Base-by-base conservation (phyloP, 2,797 vertebrate species). In the Anguilla megastoma region DNA sequence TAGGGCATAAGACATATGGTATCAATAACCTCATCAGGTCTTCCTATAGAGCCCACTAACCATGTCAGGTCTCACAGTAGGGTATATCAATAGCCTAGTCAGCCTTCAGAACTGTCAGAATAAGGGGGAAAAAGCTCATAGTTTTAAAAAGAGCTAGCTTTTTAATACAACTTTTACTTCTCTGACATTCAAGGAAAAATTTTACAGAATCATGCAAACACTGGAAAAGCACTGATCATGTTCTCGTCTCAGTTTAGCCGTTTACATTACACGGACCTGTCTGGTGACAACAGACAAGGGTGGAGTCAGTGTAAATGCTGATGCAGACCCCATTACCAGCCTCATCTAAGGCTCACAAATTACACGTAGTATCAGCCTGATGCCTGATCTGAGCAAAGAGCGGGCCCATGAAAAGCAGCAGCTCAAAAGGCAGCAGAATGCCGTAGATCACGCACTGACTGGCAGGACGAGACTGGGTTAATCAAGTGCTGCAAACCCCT, bases 391-490 rank as follows among this genome's bases (percentile, higher is more conserved):
- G 27, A 60, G 58, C 58, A 3, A 3, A 1, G 24, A 8, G 24
- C 27, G 10, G 74, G 9, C 74, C 18, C 33, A 18, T 8, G 9
- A 18, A 14, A 30, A 36, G 74, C 3, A 45, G 16, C 74, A 21
- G 74, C 74, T 85, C 30, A 60, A 85, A 18, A 85, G 84, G 9
- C 50, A 4, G 52, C 30, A 85, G 16, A 21, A 58, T 33, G n/a
- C 30, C 7, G 52, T 58, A 58, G 27, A 85, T 85, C 21, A 85
- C n/a, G 21, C 52, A 56, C 84, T 9, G 84, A 85, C n/a, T 56
- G 84, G 54, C 56, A 58, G 50, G 10, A 85, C 2, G 54, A 85
- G 84, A 85, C 52, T 27, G 27, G 14, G 50, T 85, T 85, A 85
- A 85, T 85, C 84, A 58, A 85, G 56, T 36, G 54, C 54, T 30